Evolutionary conservation across 64 coral and sea anemone species (phyloP).

Genomic region (Cladopsammia gracilis): DNA sequence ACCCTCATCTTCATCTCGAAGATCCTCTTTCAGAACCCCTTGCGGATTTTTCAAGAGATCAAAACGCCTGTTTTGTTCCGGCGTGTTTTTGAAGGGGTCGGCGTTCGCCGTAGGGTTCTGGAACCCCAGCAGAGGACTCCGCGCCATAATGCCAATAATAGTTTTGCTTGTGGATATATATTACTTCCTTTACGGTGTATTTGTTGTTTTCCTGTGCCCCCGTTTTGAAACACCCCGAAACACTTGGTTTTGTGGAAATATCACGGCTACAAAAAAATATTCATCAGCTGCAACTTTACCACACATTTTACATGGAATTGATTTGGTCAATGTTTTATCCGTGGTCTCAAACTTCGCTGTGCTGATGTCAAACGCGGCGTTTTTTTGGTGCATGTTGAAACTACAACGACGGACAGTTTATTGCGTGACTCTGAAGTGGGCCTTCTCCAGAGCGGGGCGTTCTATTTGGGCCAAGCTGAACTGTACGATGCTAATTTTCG

Average conservation of each 20-base stretch:
- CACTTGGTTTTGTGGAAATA: constrained; percentile 57
- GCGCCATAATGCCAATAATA: constrained; percentile 52
- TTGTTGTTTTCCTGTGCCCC: constrained; percentile 54
- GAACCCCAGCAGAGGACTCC: no score
- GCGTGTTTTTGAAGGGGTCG: constrained; percentile 39
- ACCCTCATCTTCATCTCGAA: background rate
- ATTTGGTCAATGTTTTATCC: constrained; percentile 33
- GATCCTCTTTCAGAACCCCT: background rate
- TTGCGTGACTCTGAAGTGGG: constrained; percentile 39
- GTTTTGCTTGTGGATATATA: constrained; percentile 60
- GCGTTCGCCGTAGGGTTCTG: no score
- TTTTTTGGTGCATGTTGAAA: constrained; percentile 72
- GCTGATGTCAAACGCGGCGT: constrained; percentile 60
- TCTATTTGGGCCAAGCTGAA: constrained; percentile 55
- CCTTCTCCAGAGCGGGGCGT: constrained; percentile 4
- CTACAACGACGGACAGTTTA: background rate
- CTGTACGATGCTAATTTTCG: constrained; percentile 27
- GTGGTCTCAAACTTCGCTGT: constrained; percentile 27
- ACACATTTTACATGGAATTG: constrained; percentile 5
- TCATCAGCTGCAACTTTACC: background rate
- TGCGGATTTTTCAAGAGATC: background rate
- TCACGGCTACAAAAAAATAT: background rate
- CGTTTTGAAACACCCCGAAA: constrained; percentile 21
- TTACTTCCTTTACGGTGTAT: constrained; percentile 43
- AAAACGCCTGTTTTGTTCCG: constrained; percentile 32